phyloP scores from a whole-genome alignment of 2,113 vertebrate species.

The Crotophaga sulcirostris region DNA sequence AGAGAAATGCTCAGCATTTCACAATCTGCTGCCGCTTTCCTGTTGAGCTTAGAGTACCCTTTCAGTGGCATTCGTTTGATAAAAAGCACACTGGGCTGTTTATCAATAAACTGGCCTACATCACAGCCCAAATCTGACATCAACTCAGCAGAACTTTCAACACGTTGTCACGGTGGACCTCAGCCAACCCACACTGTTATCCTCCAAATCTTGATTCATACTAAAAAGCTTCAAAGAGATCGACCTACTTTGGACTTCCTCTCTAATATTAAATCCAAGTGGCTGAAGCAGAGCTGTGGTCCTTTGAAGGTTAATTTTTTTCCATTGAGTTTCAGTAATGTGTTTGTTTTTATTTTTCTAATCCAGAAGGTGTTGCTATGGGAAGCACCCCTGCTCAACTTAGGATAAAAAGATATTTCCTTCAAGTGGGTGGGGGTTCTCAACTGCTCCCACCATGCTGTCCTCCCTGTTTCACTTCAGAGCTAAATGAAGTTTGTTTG shows the following conservation, averaged over 20 bases:
- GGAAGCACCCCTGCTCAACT: neutral
- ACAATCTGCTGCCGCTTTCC: conserved; percentile 25
- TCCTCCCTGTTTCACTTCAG: neutral
- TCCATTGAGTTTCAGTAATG: neutral
- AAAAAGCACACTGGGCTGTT: conserved; percentile 39
- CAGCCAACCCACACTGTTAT: neutral
- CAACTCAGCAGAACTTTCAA: conserved; percentile 1
- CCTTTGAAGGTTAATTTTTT: neutral
- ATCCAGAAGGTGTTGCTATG: neutral
- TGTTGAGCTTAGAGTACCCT: neutral
- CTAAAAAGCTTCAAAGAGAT: neutral
- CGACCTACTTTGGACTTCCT: neutral
- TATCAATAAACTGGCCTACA: conserved; percentile 14
- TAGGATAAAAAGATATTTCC: neutral
- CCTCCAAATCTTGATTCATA: neutral
- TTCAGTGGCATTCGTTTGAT: neutral
- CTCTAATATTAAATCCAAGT: neutral
- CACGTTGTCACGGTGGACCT: neutral
- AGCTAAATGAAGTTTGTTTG: neutral
- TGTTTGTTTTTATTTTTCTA: neutral
- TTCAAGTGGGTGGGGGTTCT: neutral
- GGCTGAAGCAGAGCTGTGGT: neutral
- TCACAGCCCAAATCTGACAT: conserved; percentile 19
- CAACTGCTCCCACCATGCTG: neutral
- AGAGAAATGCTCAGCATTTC: conserved; percentile 33